Conservation (phyloP, 2,888 invertebrate species). For the Oligia fasciuncula region DNA sequence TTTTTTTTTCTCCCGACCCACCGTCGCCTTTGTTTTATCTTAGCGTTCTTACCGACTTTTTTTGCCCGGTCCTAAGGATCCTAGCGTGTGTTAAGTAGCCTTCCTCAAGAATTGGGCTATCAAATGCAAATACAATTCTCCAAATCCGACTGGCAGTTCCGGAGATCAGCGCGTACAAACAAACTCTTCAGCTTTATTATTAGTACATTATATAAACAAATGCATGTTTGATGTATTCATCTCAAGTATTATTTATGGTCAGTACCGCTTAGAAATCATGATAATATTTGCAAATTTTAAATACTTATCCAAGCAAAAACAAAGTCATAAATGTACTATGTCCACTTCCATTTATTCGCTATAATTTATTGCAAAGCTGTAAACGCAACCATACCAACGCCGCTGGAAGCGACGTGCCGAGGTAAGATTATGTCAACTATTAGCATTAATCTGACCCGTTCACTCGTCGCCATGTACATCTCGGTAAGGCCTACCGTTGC, state of each 20-base stretch:
- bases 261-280: slow-evolving; percentile 1
- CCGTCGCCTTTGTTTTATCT: not conserved
- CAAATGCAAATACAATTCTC: not conserved
- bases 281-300: slow-evolving; percentile 8
- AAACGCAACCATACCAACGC: slow-evolving; percentile 44
- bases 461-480: slow-evolving; percentile 64
- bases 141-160: not conserved
- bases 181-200: not conserved
- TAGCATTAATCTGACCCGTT: slow-evolving; percentile 64
- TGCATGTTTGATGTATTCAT: not conserved
- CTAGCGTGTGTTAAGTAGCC: not conserved
- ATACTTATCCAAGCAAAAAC: slow-evolving; percentile 6
- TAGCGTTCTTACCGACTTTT: not conserved
- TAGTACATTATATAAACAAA: not conserved
- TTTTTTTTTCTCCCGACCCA: not conserved
- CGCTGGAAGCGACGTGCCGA: slow-evolving; percentile 37
- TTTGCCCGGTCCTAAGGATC: not conserved
- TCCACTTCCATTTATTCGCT: slow-evolving; percentile 44
- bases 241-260: not conserved
- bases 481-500: slow-evolving; percentile 75
- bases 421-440: slow-evolving; percentile 64
- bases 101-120: not conserved
- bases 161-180: not conserved
- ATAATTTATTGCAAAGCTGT: slow-evolving; percentile 53
- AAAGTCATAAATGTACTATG: not conserved